Percentiles rank a stretch among this genome's conserved stretches.
phyloP scores from a whole-genome alignment of 2,888 invertebrate genomes.

The Kryphioiulus occultus region DNA sequence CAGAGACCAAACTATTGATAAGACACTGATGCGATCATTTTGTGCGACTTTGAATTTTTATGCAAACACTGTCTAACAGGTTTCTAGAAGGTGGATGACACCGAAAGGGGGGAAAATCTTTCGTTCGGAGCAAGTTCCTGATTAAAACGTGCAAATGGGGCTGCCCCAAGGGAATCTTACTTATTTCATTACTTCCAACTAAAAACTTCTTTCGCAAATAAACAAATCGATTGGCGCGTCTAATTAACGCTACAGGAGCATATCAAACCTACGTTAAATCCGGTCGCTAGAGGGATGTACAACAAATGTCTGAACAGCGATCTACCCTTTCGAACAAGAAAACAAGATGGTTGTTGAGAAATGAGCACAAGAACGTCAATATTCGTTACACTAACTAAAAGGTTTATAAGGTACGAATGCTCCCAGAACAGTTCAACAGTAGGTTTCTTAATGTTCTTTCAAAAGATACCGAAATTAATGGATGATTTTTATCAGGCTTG shows the following conservation, averaged over 20 bases:
- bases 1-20: too few species aligned
- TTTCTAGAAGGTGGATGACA: not conserved
- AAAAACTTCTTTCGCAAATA: slow-evolving; percentile 7
- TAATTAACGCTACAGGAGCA: slow-evolving; percentile 8
- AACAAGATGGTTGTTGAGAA: not conserved
- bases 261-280: slow-evolving; percentile 6
- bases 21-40: not conserved
- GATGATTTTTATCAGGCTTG: not conserved
- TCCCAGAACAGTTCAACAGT: not conserved
- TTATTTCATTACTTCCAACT: not conserved
- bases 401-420: not conserved
- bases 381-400: not conserved
- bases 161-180: not conserved
- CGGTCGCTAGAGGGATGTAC: not conserved
- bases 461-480: not conserved
- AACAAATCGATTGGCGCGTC: slow-evolving; percentile 16
- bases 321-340: not conserved
- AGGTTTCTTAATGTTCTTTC: not conserved
- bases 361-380: not conserved
- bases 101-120: not conserved
- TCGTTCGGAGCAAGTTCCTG: not conserved
- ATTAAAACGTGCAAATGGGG: not conserved
- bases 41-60: not conserved
- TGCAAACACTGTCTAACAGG: not conserved
- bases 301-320: not conserved